Base-by-base conservation (phyloP, 2,797 vertebrate species). In the Xenentodon cancila region DNA sequence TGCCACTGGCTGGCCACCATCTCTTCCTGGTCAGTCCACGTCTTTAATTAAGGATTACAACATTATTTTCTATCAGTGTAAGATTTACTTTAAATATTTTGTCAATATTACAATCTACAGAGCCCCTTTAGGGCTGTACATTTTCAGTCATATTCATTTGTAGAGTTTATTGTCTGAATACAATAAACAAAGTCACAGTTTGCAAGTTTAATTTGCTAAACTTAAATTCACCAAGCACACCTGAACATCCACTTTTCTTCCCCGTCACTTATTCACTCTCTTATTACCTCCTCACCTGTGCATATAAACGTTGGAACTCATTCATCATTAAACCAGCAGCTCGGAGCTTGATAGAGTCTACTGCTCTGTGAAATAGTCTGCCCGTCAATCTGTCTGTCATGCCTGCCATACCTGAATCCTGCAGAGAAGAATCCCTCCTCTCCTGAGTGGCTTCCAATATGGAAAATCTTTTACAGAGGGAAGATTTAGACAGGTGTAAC, bases 401-500 rank as follows among this genome's bases (percentile, higher is more conserved):
- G 37, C 54, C 68, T 52, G 64, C 51, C 78, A 64, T 22, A 65
- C 71, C 77, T 68, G 74, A 57, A 68, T 76, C 74, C 74, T 2
- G 9, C 21, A 71, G 73, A 75, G 75, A 56, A 53, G 63, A 55
- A 63, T 57, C 49, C 22, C 16, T 61, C 73, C 53, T 73, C 75
- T 68, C 54, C 65, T 77, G 80, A n/a, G 67, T 15, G 59, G 54
- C 69, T 82, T 67, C 67, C 72, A 62, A 64, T 65, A 32, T 37
- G 79, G 77, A 78, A 88, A 69, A 90, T 90, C 81, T 81, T 82
- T 87, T 82, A 87, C 54, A 44, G 56, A 44, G 67, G 71, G 64
- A 53, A 40, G 79, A 74, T 71, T 85, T 79, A 75, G 90, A 88
- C 90, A 91, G 84, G 84, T 77, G 79, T 78, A 85, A 79, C 81